These are phyloP conservation scores for Tetragnatha versicolor DNA, from an alignment of 1,140 invertebrate species.

Conservation along the genomic window DNA sequence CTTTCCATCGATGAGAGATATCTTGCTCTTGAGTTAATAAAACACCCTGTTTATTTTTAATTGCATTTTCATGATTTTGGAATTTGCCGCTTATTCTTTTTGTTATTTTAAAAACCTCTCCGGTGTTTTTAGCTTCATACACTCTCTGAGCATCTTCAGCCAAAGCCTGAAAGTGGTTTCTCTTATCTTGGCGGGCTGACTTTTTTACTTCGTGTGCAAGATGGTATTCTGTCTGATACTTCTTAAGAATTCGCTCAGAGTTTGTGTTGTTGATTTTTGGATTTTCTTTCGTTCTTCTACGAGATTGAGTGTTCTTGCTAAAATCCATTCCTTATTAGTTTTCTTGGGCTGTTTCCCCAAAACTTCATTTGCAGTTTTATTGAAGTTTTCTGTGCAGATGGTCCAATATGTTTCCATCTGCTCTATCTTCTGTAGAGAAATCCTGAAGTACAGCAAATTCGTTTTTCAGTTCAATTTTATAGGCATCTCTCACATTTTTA, in stretches of 20 bases:
- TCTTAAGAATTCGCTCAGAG: not conserved
- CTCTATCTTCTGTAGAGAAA: not conserved
- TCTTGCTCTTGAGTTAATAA: too few species aligned
- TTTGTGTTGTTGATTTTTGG: not conserved
- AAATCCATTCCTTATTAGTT: not conserved
- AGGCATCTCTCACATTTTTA: not conserved
- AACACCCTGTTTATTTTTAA: too few species aligned
- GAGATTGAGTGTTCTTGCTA: not conserved
- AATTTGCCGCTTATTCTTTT: not conserved
- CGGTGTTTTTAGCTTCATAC: not conserved
- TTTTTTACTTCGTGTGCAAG: not conserved
- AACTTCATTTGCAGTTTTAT: too few species aligned
- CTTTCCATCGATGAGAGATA: too few species aligned
- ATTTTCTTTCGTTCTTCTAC: slow-evolving; percentile 9
- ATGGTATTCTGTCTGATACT: slow-evolving; percentile 4
- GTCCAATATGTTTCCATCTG: not conserved
- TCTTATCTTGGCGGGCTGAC: not conserved
- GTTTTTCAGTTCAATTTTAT: not conserved
- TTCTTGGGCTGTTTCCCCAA: not conserved
- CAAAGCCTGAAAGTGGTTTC: not conserved
- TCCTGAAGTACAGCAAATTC: not conserved
- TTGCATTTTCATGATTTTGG: not conserved
- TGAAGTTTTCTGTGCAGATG: not conserved
- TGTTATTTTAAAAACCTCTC: slow-evolving; percentile 11
- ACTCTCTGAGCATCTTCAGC: not conserved